Percentiles rank a stretch among this genome's conserved stretches.
Conservation (phyloP, 2,113 vertebrate genomes). For the Tympanuchus pallidicinctus region DNA sequence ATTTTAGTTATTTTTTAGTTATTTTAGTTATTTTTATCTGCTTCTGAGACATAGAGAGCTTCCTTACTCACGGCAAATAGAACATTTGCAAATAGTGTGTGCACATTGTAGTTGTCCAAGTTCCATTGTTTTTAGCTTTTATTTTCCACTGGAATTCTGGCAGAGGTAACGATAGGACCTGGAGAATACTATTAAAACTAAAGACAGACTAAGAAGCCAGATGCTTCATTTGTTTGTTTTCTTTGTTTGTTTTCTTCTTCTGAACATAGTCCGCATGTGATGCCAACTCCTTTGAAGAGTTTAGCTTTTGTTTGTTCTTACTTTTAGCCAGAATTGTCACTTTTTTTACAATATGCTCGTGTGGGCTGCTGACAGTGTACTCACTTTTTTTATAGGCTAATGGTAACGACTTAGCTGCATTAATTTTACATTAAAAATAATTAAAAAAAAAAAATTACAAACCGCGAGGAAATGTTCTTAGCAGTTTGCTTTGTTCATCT, state of each 20-base stretch:
- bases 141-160: not conserved
- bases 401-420: not conserved
- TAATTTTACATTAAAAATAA: not conserved
- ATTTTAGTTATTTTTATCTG: not conserved
- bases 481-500: not conserved
- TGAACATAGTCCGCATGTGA: not conserved
- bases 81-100: not conserved
- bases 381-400: not conserved
- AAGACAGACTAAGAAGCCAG: not conserved
- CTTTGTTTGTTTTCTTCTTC: not conserved
- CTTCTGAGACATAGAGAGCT: not conserved
- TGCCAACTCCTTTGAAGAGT: not conserved
- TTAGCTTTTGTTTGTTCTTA: not conserved
- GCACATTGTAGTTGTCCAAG: not conserved
- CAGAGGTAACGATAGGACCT: not conserved
- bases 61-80: not conserved
- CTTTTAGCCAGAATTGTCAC: not conserved
- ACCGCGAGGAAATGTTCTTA: not conserved
- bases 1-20: not conserved
- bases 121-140: not conserved
- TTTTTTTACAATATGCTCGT: not conserved
- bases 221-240: not conserved
- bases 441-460: not conserved
- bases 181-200: not conserved
- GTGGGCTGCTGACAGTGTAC: not conserved